These are phyloP conservation scores for Tribolium castaneum DNA, from an alignment of 1,140 invertebrate genomes.

Conservation along the genomic window DNA sequence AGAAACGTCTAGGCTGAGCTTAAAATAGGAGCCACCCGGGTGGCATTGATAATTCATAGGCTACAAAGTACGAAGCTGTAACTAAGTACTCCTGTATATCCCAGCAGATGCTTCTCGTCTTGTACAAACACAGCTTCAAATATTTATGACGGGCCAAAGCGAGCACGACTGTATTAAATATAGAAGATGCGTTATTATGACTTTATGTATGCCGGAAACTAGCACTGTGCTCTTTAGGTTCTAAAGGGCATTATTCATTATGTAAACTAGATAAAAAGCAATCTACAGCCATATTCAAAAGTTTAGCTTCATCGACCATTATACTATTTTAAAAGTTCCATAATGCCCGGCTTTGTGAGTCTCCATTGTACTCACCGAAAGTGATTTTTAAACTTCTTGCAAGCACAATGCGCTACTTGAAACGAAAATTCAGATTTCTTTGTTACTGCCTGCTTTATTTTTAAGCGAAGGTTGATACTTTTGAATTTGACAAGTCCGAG, in stretches of 20 bases:
- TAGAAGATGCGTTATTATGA: conserved; percentile 32
- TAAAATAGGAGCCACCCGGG: conserved; percentile 16
- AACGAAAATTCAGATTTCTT: conserved; percentile 23
- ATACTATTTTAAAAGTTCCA: conserved; percentile 29
- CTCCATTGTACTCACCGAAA: background rate
- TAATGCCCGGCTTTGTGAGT: conserved; percentile 4
- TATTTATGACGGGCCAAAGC: conserved; percentile 34
- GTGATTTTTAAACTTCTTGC: conserved; percentile 29
- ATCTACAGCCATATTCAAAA: conserved; percentile 10
- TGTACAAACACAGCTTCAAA: conserved; percentile 38
- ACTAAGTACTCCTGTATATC: conserved; percentile 35
- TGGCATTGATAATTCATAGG: conserved; percentile 32
- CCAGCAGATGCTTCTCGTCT: conserved; percentile 31
- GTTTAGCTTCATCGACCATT: conserved; percentile 25
- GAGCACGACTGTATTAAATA: conserved; percentile 37
- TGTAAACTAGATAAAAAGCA: conserved; percentile 38
- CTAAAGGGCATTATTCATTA: conserved; percentile 37
- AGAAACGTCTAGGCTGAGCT: conserved; percentile 14
- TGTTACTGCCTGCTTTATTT: background rate
- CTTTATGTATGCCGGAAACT: conserved; percentile 12
- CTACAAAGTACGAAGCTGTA: conserved; percentile 36
- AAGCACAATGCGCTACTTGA: conserved; percentile 16
- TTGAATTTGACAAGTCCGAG: background rate
- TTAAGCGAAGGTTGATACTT: background rate
- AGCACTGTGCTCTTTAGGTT: conserved; percentile 1